These are phyloP conservation scores for Agrypnus murinus DNA, from an alignment of 2,888 invertebrate genomes.

Conservation along the genomic window DNA sequence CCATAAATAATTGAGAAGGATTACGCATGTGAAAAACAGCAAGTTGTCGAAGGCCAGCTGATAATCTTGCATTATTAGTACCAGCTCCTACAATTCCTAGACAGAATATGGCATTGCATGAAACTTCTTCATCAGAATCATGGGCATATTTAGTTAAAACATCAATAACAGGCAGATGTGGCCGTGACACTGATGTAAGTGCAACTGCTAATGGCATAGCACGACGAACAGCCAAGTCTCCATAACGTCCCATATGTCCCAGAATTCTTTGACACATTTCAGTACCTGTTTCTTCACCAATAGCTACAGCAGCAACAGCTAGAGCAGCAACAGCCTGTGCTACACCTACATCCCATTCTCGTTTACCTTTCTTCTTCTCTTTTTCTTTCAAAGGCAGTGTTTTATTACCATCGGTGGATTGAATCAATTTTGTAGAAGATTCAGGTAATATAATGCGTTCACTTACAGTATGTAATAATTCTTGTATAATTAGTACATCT, in stretches of 20 bases:
- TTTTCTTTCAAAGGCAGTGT: slow-evolving; percentile 67
- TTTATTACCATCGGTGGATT: slow-evolving; percentile 65
- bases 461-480: slow-evolving; percentile 94
- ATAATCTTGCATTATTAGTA: slow-evolving; percentile 90
- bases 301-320: slow-evolving; percentile 96
- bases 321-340: slow-evolving; percentile 96
- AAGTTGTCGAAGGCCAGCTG: slow-evolving; percentile 97
- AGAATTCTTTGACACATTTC: slow-evolving; percentile 98
- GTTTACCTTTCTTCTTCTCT: slow-evolving; percentile 70
- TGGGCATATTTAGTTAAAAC: slow-evolving; percentile 99
- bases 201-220: slow-evolving; percentile 97
- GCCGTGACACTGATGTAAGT: slow-evolving; percentile 96
- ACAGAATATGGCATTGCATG: slow-evolving; percentile 98
- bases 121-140: slow-evolving; percentile 97
- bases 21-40: slow-evolving; percentile 98
- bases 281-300: slow-evolving; percentile 98
- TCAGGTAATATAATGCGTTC: slow-evolving; percentile 85
- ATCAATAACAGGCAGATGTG: slow-evolving; percentile 94
- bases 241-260: slow-evolving; percentile 85
- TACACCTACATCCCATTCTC: slow-evolving; percentile 81
- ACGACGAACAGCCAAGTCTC: slow-evolving; percentile 84
- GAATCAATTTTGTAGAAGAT: not conserved
- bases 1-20: slow-evolving; percentile 97
- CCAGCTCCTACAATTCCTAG: slow-evolving; percentile 96
- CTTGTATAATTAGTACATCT: slow-evolving; percentile 98